Evolutionary conservation across 2,888 invertebrate genomes (phyloP).

Genomic region (Mechanitis messenoides): DNA sequence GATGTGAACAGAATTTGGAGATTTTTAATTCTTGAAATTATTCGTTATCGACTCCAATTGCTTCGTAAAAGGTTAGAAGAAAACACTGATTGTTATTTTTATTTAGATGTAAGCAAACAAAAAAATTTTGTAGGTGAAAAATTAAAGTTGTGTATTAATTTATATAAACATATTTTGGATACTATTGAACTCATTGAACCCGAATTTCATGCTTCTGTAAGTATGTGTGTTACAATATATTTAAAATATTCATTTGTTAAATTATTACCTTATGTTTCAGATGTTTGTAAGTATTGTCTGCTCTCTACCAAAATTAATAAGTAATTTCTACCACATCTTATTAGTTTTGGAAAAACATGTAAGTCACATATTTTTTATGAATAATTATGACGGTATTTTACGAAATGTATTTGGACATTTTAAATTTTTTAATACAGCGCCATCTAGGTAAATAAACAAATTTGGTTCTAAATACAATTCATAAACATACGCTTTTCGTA

Average conservation of each 20-base stretch:
- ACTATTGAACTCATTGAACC: slow-evolving; percentile 51
- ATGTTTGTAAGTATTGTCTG: slow-evolving; percentile 55
- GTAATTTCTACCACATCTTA: slow-evolving; percentile 54
- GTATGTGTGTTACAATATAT: slow-evolving; percentile 24
- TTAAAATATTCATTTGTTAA: slow-evolving; percentile 5
- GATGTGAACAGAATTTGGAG: slow-evolving; percentile 63
- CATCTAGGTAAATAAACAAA: no score
- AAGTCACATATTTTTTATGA: slow-evolving; percentile 34
- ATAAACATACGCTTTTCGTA: no score
- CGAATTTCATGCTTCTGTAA: slow-evolving; percentile 58
- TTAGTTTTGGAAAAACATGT: slow-evolving; percentile 53
- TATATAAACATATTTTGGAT: slow-evolving; percentile 57
- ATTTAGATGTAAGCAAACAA: slow-evolving; percentile 52
- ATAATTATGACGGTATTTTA: neutral
- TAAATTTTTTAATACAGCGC: no score
- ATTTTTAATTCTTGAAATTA: slow-evolving; percentile 49
- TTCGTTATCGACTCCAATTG: slow-evolving; percentile 51
- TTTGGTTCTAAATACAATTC: no score
- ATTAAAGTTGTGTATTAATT: slow-evolving; percentile 44
- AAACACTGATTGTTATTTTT: slow-evolving; percentile 43
- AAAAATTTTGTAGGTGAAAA: slow-evolving; percentile 52
- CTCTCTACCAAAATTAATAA: slow-evolving; percentile 56
- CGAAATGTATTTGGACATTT: neutral
- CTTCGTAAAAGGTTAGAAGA: slow-evolving; percentile 53
- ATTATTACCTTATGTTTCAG: slow-evolving; percentile 42